A percentile compares a stretch with the other conserved stretches of the same genome.
Conservation (phyloP, 2,797 vertebrate genomes). For the Cryptoprocta ferox region DNA sequence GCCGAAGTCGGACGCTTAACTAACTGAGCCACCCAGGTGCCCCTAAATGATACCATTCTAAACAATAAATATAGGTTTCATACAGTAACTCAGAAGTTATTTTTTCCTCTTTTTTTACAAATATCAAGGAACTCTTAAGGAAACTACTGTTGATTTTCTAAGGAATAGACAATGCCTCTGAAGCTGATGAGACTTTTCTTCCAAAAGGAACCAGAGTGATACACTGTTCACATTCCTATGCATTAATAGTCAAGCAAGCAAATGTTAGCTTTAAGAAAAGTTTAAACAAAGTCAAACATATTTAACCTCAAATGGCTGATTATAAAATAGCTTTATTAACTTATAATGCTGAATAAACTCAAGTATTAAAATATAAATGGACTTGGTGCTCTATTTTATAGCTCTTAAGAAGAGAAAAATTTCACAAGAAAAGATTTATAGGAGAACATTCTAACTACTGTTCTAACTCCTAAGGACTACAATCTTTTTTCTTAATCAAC, state of each 20-base stretch:
- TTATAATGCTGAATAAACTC: background rate
- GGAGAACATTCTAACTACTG: background rate
- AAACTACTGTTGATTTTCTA: background rate
- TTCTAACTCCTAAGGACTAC: background rate
- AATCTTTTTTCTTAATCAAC: background rate
- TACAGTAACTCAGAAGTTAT: background rate
- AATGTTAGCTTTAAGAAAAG: constrained; percentile 3
- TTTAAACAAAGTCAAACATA: background rate
- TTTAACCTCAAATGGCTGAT: background rate
- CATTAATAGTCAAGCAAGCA: background rate
- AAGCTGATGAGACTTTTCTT: background rate
- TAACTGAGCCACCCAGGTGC: no score
- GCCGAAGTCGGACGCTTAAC: no score
- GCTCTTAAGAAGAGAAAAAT: background rate
- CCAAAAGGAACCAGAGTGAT: background rate
- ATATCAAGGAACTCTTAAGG: background rate
- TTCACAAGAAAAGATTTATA: background rate
- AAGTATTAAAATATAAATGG: constrained; percentile 19
- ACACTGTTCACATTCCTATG: background rate
- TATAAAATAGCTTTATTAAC: background rate
- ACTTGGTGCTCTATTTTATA: background rate
- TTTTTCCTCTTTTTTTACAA: background rate
- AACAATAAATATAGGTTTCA: background rate
- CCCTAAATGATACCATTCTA: background rate
- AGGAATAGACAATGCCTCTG: background rate